Base-by-base conservation (phyloP, 2,797 vertebrate species). In the Philypnodon macrostomus region DNA sequence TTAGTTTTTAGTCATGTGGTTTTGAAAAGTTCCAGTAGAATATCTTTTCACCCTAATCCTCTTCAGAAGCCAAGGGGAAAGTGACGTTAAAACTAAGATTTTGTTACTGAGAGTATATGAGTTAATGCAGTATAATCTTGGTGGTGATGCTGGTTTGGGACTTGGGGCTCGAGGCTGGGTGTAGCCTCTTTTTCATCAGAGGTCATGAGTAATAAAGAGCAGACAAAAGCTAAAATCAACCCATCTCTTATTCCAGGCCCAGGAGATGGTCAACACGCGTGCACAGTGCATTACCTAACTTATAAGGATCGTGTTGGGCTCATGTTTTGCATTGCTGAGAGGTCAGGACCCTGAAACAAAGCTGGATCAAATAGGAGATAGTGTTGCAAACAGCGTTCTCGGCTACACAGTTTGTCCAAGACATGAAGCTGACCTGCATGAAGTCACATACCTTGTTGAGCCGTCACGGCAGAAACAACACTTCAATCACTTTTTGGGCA, bases 171-270 rank as follows among this genome's bases (percentile, higher is more conserved):
- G 51, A 53, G 58, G 52, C 35, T 66, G 38, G 67, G 69, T 67
- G 74, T 53, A 75, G 56, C 52, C 52, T 72, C 60, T 65, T 48
- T 67, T 77, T 70, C 56, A 67, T 55, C 52, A 67, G 42, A 75
- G 47, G 15, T 73, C 57, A 50, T 32, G 35, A 62, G 63, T 83
- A 83, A 81, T 79, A 79, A 73, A 77, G 74, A 75, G 63, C 74
- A 85, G 79, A 82, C 67, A 83, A 79, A 53, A 51, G 54, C 61
- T 53, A 42, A 70, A 69, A 77, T 67, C 44, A 74, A 58, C 15
- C 13, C 52, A 79, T 79, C 63, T 60, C 64, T 77, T 16, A 51
- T 70, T 75, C 55, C 48, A 33, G 60, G 44, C 74, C 77, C 65
- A 37, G 45, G 67, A 70, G 75, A 83, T 61, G 73, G 69, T 84